A percentile compares a stretch with the other conserved stretches of the same genome.
Evolutionary conservation across 2,797 vertebrate species (phyloP).

Genomic region (Chaunax sp.): DNA sequence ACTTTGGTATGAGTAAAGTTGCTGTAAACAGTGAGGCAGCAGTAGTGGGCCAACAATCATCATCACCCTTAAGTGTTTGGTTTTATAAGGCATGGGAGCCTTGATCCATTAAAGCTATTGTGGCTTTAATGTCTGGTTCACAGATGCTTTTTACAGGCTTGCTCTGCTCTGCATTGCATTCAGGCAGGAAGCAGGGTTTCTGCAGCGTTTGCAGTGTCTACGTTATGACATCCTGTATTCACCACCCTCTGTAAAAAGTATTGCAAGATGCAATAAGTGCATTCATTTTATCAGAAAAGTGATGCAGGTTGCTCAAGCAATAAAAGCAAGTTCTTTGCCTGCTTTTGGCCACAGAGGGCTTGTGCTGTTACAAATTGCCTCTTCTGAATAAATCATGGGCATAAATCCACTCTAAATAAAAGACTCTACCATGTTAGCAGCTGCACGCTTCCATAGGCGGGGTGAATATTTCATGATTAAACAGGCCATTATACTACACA

Average conservation of each 20-base stretch:
- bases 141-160: slow-evolving; percentile 79
- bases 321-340: slow-evolving; percentile 39
- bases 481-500: slow-evolving; percentile 71
- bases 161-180: slow-evolving; percentile 57
- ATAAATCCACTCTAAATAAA: slow-evolving; percentile 68
- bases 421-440: slow-evolving; percentile 57
- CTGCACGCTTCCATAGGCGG: slow-evolving; percentile 61
- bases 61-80: slow-evolving; percentile 63
- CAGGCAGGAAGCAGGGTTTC: slow-evolving; percentile 77
- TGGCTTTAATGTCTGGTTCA: slow-evolving; percentile 74
- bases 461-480: slow-evolving; percentile 84
- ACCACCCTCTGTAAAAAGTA: slow-evolving; percentile 27
- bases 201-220: slow-evolving; percentile 78
- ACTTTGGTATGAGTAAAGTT: slow-evolving; percentile 3
- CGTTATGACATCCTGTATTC: slow-evolving; percentile 81
- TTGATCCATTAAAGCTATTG: slow-evolving; percentile 68
- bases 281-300: slow-evolving; percentile 34
- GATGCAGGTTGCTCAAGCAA: slow-evolving; percentile 24
- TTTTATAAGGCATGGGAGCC: slow-evolving; percentile 62
- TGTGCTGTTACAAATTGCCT: slow-evolving; percentile 57
- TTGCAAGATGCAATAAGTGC: slow-evolving; percentile 38
- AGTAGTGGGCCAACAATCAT: slow-evolving; percentile 58
- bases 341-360: slow-evolving; percentile 31
- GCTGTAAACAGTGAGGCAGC: slow-evolving; percentile 37
- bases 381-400: slow-evolving; percentile 74